Base-by-base conservation (phyloP, 2,888 invertebrate species). In the Notodonta ziczac region DNA sequence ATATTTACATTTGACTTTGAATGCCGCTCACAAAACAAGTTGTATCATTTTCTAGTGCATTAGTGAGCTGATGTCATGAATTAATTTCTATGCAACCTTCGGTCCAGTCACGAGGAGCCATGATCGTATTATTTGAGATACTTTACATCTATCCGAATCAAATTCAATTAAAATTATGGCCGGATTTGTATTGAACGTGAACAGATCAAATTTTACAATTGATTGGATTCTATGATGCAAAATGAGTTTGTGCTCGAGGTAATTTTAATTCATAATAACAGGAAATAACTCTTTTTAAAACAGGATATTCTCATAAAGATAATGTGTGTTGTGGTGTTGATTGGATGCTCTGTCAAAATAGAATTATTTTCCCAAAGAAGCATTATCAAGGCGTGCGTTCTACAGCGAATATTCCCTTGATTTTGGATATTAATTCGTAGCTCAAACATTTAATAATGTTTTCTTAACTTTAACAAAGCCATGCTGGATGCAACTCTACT, bases 11-110 rank as follows among this genome's bases (percentile, higher is more conserved):
- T 80, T 72, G 77, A 78, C 81, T 85, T 83, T 84, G 81, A 84
- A 84, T 78, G 67, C 70, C 73, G 75, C 71, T 76, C 77, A 72
- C 62, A 72, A 61, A 77, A 74, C 74, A 66, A 69, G 77, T 76
- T 77, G 59, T 67, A 62, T 71, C 32, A 65, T 70, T 80, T 78
- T 83, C 78, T 81, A 81, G 73, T 77, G 72, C 76, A 77, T 78
- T 81, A 75, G 71, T 65, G 70, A 73, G 74, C 73, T 69, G 67
- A 68, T 81, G 73, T 80, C 70, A 67, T 77, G 79, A 79, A 82
- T 82, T 81, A 78, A 82, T 85, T 85, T 76, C 75, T 78, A 67
- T 67, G 62, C 69, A 82, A 76, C 87, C 86, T 86, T 85, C 83
- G 71, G 56, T 62, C 69, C 58, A 81, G 84, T 86, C 86, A 87